phyloP scores from a whole-genome alignment of 2,113 vertebrate genomes.

The Nothoprocta perdicaria region DNA sequence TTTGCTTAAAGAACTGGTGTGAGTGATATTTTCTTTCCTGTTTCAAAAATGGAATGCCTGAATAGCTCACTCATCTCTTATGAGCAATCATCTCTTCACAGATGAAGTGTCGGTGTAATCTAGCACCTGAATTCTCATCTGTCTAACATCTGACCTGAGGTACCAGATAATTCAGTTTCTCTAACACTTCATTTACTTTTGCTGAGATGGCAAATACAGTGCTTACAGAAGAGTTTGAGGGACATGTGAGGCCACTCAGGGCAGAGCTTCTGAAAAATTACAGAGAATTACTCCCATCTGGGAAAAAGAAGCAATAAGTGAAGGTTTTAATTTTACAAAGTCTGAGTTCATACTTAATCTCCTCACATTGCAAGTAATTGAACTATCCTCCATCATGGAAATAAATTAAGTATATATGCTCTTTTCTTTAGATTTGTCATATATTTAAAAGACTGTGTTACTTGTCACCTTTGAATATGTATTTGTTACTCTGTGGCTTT shows the following conservation, averaged over 20 bases:
- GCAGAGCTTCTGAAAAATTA: background rate
- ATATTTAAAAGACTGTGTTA: background rate
- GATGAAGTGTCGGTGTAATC: background rate
- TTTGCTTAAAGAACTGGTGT: background rate
- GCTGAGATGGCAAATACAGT: background rate
- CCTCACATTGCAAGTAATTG: background rate
- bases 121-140: slow-evolving; percentile 1
- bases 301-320: background rate
- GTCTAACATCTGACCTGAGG: background rate
- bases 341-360: background rate
- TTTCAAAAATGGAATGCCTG: background rate
- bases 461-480: background rate
- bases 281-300: background rate
- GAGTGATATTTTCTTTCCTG: background rate
- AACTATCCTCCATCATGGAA: background rate
- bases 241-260: fast-evolving
- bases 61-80: background rate
- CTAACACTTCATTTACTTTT: background rate
- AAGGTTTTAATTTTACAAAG: background rate
- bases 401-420: background rate
- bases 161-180: background rate
- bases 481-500: background rate
- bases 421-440: background rate
- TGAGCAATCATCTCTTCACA: background rate
- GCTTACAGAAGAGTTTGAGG: background rate